A percentile compares a stretch with the other conserved stretches of the same genome.
phyloP scores from a whole-genome alignment of 2,113 vertebrate species.

The Ranitomeya variabilis region DNA sequence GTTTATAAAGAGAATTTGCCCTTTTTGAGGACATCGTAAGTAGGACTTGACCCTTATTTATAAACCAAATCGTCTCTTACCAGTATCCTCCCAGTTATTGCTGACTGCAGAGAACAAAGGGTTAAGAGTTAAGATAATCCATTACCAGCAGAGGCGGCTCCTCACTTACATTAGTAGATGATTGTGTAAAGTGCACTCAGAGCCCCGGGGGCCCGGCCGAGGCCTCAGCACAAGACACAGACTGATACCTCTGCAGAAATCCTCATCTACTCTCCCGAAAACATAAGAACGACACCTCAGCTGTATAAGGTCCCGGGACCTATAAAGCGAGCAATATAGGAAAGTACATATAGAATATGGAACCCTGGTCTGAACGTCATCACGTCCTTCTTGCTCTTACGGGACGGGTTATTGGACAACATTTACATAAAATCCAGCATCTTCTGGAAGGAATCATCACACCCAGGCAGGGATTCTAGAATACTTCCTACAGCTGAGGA shows the following conservation, averaged over 20 bases:
- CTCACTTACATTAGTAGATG: background rate
- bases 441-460: too few species aligned
- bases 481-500: too few species aligned
- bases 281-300: background rate
- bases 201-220: background rate
- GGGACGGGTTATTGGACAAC: too few species aligned
- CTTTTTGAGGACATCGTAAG: too few species aligned
- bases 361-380: too few species aligned
- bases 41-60: background rate
- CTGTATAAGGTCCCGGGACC: background rate
- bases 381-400: too few species aligned
- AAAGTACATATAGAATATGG: too few species aligned
- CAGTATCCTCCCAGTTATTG: background rate
- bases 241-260: background rate
- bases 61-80: background rate
- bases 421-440: too few species aligned
- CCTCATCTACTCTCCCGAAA: background rate
- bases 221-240: background rate
- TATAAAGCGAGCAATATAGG: background rate
- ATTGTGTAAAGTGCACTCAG: background rate
- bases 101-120: slow-evolving; percentile 9
- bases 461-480: too few species aligned
- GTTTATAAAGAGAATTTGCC: too few species aligned
- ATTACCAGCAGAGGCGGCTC: background rate
- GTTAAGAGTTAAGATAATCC: slow-evolving; percentile 8